These are phyloP conservation scores for Aphyosemion australe DNA, from an alignment of 2,113 vertebrate species.

Conservation along the genomic window DNA sequence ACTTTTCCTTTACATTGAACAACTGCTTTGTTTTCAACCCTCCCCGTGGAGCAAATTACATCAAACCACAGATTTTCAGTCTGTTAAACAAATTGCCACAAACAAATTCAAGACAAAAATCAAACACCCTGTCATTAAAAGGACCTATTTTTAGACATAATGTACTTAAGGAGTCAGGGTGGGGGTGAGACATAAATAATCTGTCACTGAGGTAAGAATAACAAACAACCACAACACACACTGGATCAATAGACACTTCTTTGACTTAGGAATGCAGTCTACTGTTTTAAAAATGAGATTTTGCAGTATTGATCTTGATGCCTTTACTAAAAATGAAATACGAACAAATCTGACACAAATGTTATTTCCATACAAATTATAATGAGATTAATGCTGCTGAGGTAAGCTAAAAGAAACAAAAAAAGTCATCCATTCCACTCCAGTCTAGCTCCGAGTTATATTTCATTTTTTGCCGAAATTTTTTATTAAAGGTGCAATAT, in stretches of 20 bases:
- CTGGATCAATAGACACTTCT: not conserved
- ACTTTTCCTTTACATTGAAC: not conserved
- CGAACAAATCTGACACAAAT: no score
- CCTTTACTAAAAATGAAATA: not conserved
- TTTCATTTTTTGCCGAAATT: no score
- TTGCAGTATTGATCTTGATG: not conserved
- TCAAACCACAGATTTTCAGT: not conserved
- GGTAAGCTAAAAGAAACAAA: no score
- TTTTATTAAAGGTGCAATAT: no score
- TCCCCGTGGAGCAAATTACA: not conserved
- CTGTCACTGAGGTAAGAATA: not conserved
- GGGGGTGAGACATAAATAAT: not conserved
- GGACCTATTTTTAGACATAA: slow-evolving; percentile 2
- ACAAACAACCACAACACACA: not conserved
- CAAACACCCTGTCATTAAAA: not conserved
- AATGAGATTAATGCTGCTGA: no score
- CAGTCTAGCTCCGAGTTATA: no score
- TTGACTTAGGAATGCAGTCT: not conserved
- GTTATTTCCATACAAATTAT: no score
- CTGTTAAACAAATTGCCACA: not conserved
- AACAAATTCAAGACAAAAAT: not conserved
- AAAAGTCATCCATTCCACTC: no score
- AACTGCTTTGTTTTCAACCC: no score
- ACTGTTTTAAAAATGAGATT: not conserved
- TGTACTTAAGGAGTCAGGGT: not conserved